A percentile compares a stretch with the other conserved stretches of the same genome.
phyloP scores from a whole-genome alignment of 2,797 vertebrate genomes.

The Taenioides sp. region DNA sequence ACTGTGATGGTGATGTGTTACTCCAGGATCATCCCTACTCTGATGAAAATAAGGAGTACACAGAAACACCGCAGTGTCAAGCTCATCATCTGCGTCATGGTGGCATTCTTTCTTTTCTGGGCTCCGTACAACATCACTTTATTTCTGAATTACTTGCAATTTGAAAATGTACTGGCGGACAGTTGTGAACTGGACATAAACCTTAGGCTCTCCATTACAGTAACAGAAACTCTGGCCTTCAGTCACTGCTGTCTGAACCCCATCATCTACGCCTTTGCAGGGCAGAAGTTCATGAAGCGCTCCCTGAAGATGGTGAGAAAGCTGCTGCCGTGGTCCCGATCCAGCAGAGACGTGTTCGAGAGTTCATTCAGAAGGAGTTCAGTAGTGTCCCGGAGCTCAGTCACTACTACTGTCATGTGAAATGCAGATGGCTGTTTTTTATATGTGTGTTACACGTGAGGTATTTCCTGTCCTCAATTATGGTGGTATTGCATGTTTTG shows the following conservation, averaged over 20 bases:
- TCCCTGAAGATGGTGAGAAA: constrained; percentile 49
- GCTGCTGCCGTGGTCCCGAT: constrained; percentile 37
- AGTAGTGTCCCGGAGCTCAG: constrained; percentile 52
- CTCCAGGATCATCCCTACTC: constrained; percentile 64
- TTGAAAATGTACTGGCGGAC: neutral
- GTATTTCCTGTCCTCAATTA: neutral
- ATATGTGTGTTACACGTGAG: neutral
- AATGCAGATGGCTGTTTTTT: neutral
- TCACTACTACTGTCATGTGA: constrained; percentile 49
- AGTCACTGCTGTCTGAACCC: constrained; percentile 80
- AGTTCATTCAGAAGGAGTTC: constrained; percentile 53
- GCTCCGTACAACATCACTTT: constrained; percentile 67
- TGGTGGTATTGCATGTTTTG: neutral
- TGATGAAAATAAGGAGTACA: constrained; percentile 59
- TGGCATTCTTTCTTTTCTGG: constrained; percentile 75
- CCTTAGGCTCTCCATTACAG: neutral
- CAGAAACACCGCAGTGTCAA: constrained; percentile 69
- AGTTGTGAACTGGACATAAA: too few species aligned
- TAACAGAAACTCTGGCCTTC: constrained; percentile 69
- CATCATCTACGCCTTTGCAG: constrained; percentile 77
- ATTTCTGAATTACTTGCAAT: constrained; percentile 49
- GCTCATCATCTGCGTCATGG: constrained; percentile 64
- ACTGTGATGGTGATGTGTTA: constrained; percentile 75
- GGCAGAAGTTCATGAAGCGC: constrained; percentile 71
- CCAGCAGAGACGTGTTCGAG: neutral